Base-by-base conservation (phyloP, 2,888 invertebrate species). In the Balanococcus diminutus region DNA sequence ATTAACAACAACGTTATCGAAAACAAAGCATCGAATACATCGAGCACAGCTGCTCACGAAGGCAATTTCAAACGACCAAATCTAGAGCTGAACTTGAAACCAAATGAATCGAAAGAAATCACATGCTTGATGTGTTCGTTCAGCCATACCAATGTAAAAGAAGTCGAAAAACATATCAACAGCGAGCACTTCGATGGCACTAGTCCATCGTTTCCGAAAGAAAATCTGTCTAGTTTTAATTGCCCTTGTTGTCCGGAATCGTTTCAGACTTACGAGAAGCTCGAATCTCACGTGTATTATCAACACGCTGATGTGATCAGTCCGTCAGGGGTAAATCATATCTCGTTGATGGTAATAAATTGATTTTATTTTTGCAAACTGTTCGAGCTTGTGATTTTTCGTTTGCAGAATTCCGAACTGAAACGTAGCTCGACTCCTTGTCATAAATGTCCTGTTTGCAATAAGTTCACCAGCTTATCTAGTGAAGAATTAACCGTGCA, bases 241-340 rank as follows among this genome's bases (percentile, higher is more conserved):
- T 84, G 84, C 39, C 84, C 84, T 72, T 75, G 39, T 72, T 84
- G 84, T 61, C 9, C 25, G 1, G 16, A 36, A n/a, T 19, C 51
- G 28, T 84, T 84, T 72, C 22, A 61, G 11, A 5, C 14, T 3
- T 36, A 39, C 16, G 93, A 94, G 1, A 95, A 95, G 89, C 92
- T 96, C 83, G 96, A 96, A 90, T 90, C 95, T 82, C 96, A 96
- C 89, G 96, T 96, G 0, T 96, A 96, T 90, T 94, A 95, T 86
- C 95, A 95, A 89, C 96, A 96, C 89, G 92, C 93, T 89, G 96
- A 96, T 90, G 94, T 95, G 88, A 91, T 95, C 86, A 95, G 95
- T 90, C 95, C 94, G 0, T 91, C 91, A 88, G 91, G 91, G 89
- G 88, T 90, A 88, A 25, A 28, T 67, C 25, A 67, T 39, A 2